These are phyloP conservation scores for Colossoma macropomum DNA, from an alignment of 2,113 vertebrate species.

Conservation along the genomic window DNA sequence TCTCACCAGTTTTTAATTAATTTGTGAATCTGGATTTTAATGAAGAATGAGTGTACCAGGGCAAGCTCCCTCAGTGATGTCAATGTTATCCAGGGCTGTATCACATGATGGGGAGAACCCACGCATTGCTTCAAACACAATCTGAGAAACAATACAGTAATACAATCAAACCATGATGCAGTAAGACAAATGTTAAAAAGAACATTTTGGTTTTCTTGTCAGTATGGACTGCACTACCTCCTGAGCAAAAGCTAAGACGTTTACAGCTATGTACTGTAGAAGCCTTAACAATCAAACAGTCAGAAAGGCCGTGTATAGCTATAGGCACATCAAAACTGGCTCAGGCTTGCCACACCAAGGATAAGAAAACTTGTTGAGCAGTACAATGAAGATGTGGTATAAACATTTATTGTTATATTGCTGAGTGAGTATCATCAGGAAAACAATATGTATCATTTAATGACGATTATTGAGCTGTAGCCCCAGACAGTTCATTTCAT, in stretches of 20 bases:
- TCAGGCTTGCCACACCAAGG: background rate
- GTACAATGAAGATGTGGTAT: background rate
- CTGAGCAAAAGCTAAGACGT: too few relatives aligned
- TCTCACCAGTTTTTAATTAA: background rate
- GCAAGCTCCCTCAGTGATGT: slow-evolving; percentile 78
- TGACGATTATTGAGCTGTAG: too few relatives aligned
- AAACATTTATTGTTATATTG: background rate
- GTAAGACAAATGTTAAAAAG: background rate
- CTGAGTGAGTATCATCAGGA: background rate
- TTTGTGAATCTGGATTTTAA: background rate
- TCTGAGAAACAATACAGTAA: slow-evolving; percentile 59
- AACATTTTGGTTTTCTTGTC: background rate
- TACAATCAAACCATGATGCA: background rate
- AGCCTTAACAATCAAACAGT: background rate
- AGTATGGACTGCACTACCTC: background rate
- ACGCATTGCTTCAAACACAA: slow-evolving; percentile 77
- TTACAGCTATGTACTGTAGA: background rate
- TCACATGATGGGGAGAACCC: slow-evolving; percentile 70
- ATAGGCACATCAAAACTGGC: too few relatives aligned
- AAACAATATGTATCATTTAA: too few relatives aligned
- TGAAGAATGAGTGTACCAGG: slow-evolving; percentile 55
- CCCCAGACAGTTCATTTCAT: too few relatives aligned
- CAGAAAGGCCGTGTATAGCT: background rate
- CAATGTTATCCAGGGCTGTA: slow-evolving; percentile 78
- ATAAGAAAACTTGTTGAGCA: background rate